These are phyloP conservation scores for Arenaria interpres DNA, from an alignment of 2,113 vertebrate species.

Conservation along the genomic window DNA sequence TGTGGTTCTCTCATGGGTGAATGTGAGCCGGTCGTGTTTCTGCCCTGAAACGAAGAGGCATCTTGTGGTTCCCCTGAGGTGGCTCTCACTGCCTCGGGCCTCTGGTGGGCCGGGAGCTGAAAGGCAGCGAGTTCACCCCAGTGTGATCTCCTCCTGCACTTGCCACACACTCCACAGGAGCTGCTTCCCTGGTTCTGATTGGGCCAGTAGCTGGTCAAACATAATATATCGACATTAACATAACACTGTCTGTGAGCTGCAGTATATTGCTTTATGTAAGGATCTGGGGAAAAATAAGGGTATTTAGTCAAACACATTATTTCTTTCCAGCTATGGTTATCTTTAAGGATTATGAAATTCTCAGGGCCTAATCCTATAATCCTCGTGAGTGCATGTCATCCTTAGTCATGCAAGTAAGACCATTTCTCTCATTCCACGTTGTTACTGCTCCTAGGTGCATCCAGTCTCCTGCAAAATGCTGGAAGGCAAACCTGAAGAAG, in stretches of 20 bases:
- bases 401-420: not conserved
- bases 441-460: not conserved
- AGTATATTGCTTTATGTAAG: not conserved
- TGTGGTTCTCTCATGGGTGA: not conserved
- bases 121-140: accelerated
- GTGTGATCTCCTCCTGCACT: accelerated
- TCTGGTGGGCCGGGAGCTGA: not conserved
- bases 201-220: accelerated
- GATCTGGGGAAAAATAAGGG: not conserved
- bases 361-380: not conserved
- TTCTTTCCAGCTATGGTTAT: not conserved
- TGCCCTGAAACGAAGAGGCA: not conserved
- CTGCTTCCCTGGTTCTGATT: not conserved
- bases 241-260: accelerated
- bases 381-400: not conserved
- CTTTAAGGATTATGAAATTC: not conserved
- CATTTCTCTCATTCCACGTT: not conserved
- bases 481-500: not conserved
- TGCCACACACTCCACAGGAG: accelerated
- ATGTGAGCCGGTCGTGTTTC: accelerated
- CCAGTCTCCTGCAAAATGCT: not conserved
- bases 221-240: accelerated
- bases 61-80: accelerated
- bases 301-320: not conserved
- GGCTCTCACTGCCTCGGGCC: accelerated